Evolutionary conservation across 2,888 invertebrate species (phyloP).

Genomic region (Phengaris arion): DNA sequence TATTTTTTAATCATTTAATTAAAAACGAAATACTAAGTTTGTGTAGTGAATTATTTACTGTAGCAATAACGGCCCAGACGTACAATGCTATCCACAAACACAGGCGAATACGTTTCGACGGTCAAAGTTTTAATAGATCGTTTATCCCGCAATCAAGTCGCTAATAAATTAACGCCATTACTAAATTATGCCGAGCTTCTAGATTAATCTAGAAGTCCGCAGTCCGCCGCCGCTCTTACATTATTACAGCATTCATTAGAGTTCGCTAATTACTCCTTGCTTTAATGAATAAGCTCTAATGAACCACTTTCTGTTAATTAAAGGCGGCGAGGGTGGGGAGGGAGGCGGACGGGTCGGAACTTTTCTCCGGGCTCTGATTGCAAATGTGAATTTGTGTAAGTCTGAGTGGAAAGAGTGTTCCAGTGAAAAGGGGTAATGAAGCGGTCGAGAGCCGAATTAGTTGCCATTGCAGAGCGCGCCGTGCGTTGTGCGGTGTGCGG

Average conservation of each 20-base stretch:
- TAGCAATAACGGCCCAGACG: background rate
- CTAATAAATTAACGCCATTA: slow-evolving; percentile 75
- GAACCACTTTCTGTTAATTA: slow-evolving; percentile 95
- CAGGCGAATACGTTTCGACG: slow-evolving; percentile 36
- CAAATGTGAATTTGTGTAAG: slow-evolving; percentile 80
- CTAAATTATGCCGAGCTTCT: slow-evolving; percentile 75
- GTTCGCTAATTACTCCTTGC: slow-evolving; percentile 94
- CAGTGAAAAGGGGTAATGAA: slow-evolving; percentile 77
- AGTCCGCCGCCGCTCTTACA: slow-evolving; percentile 81
- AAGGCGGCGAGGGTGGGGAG: slow-evolving; percentile 81
- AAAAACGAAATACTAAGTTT: background rate
- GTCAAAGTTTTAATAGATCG: slow-evolving; percentile 50
- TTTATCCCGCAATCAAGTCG: slow-evolving; percentile 66
- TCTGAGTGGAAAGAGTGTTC: slow-evolving; percentile 72
- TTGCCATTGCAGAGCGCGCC: slow-evolving; percentile 54
- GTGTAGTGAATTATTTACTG: background rate
- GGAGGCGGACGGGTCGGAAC: slow-evolving; percentile 54
- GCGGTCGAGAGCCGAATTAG: slow-evolving; percentile 71
- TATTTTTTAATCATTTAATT: background rate
- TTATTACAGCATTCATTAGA: slow-evolving; percentile 91
- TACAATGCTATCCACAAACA: background rate
- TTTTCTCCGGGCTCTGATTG: slow-evolving; percentile 78
- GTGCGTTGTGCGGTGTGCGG: no score
- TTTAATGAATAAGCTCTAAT: slow-evolving; percentile 95
- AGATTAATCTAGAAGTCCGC: slow-evolving; percentile 78